Evolutionary conservation across 1,140 invertebrate genomes (phyloP).

Genomic region (Thaumetopoea pityocampa): DNA sequence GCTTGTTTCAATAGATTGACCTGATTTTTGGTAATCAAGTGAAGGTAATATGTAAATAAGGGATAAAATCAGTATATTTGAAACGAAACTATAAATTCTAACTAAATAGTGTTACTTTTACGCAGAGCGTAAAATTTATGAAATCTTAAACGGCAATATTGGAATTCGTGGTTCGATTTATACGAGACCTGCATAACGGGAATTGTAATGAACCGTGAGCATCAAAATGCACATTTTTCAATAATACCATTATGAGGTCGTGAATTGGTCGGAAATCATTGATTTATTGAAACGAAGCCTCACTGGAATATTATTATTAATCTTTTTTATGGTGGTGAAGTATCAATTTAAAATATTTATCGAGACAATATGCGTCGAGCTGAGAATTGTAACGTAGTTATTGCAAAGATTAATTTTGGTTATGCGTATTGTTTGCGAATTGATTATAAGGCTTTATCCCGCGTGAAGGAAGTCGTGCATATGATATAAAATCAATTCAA

Average conservation of each 20-base stretch:
- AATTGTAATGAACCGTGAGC: slow-evolving; percentile 27
- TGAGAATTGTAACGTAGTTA: too few relatives aligned
- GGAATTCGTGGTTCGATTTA: slow-evolving; percentile 28
- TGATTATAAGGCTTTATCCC: too few relatives aligned
- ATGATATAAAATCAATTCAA: too few relatives aligned
- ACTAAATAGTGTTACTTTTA: too few relatives aligned
- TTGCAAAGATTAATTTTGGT: too few relatives aligned
- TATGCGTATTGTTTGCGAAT: too few relatives aligned
- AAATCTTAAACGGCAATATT: slow-evolving; percentile 22
- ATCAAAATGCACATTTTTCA: slow-evolving; percentile 33
- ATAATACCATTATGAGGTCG: slow-evolving; percentile 28
- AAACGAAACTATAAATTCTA: too few relatives aligned
- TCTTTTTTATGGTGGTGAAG: slow-evolving; percentile 4
- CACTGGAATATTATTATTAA: slow-evolving; percentile 9
- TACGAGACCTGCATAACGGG: slow-evolving; percentile 18
- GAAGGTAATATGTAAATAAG: too few relatives aligned
- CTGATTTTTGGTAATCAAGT: too few relatives aligned
- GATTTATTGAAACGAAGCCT: slow-evolving; percentile 17
- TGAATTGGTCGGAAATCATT: slow-evolving; percentile 14
- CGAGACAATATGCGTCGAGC: background rate
- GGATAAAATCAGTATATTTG: too few relatives aligned
- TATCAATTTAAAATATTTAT: slow-evolving; percentile 9
- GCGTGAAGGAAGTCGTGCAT: too few relatives aligned
- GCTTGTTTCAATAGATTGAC: too few relatives aligned
- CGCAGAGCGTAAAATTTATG: slow-evolving; percentile 14